Evolutionary conservation across 1,140 invertebrate genomes (phyloP).

Genomic region (Trichoplusia ni): DNA sequence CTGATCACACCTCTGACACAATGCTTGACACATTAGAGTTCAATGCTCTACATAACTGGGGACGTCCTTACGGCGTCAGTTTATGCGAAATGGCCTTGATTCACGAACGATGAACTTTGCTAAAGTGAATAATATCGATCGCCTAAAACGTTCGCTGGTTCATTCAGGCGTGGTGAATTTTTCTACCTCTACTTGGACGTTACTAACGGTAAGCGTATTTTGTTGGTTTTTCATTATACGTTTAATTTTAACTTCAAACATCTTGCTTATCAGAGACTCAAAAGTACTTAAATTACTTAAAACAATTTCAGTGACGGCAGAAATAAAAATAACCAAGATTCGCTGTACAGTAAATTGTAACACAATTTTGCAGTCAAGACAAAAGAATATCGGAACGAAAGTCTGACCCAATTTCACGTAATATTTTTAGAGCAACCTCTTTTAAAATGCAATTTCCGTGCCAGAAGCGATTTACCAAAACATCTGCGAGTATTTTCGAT

Average conservation of each 20-base stretch:
- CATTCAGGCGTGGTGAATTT: not conserved
- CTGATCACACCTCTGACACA: not conserved
- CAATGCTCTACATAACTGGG: constrained; percentile 9
- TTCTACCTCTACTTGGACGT: no score
- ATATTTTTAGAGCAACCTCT: constrained; percentile 29
- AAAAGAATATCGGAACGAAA: constrained; percentile 20
- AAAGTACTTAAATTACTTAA: no score
- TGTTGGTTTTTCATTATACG: no score
- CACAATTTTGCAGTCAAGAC: constrained; percentile 6
- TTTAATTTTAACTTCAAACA: no score
- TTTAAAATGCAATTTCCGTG: constrained; percentile 17
- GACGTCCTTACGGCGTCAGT: constrained; percentile 15
- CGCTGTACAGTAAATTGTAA: constrained; percentile 7
- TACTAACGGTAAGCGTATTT: no score
- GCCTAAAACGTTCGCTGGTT: constrained; percentile 8
- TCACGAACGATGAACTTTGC: constrained; percentile 24
- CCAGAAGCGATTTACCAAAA: constrained; percentile 13
- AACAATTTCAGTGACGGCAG: not conserved
- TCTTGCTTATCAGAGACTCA: no score
- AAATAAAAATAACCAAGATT: not conserved
- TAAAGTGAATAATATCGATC: constrained; percentile 26
- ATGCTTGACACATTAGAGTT: constrained; percentile 3
- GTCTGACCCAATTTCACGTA: constrained; percentile 24
- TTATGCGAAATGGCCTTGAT: constrained; percentile 23
- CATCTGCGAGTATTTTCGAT: constrained; percentile 15